Evolutionary conservation across 2,888 invertebrate genomes (phyloP), one percentile per base, ranked within the genome.

Genomic region (Macrosoma leucophasiata): DNA sequence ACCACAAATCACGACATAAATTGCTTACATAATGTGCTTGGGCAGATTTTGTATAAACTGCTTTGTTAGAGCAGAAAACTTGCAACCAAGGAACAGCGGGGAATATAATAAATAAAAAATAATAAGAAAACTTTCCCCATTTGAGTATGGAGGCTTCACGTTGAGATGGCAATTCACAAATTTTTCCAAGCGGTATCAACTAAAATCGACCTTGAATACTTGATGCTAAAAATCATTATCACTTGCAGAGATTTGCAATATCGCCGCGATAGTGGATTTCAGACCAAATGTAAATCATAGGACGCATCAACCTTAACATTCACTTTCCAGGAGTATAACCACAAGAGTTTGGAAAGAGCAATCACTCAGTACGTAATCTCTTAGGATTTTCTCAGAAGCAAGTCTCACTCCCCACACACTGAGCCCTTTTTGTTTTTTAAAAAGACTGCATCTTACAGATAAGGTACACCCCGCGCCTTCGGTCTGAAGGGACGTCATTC

Each of bases 331-430:
- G 53, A 62, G 61, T 60, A 61, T 52, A 59, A 55, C 68, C 66
- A 50, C 64, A 59, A 60, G 63, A 77, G 71, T 81, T 78, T 64
- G 60, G 63, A 59, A 73, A 77, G 64, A 70, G 78, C 76, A 79
- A 84, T 82, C 82, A 81, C 82, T 84, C 82, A 82, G 68, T 59
- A 47, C 59, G 72, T 81, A 82, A 84, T 82, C 82, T 84, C 81
- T 76, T 48, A 74, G 79, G 78, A 72, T 78, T 81, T 78, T 56
- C 67, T 61, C 40, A 37, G 48, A 43, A 51, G 51, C 48, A 49
- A 42, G 44, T 48, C 48, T 48, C 63, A 52, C 59, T 58, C 67
- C 61, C 61, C 41, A 39, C 52, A 49, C 53, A 51, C 48, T 51
- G 52, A 48, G 58, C 61, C 62, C 55, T 64, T 67, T 72, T 71